phyloP scores from a whole-genome alignment of 2,797 vertebrate species.

The Perdix hodgsoniae region DNA sequence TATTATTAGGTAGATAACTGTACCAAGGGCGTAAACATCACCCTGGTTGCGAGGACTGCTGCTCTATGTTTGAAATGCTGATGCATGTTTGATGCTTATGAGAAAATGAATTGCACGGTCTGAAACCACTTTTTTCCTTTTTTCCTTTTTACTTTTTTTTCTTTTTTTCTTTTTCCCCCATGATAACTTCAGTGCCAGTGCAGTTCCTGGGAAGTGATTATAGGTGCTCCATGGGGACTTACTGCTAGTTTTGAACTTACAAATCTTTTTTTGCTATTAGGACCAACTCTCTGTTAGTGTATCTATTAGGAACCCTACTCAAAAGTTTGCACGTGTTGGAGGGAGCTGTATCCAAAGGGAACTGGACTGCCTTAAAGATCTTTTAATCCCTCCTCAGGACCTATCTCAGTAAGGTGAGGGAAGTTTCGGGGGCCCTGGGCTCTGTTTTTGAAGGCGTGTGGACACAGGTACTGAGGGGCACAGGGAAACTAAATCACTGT shows the following conservation, averaged over 20 bases:
- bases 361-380: neutral
- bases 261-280: neutral
- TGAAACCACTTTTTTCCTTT: neutral
- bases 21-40: conserved; percentile 59
- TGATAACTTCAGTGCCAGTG: neutral
- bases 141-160: neutral
- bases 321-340: rapidly evolving
- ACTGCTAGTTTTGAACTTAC: neutral
- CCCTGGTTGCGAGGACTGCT: neutral
- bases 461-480: neutral
- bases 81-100: neutral
- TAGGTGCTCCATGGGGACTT: neutral
- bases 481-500: rapidly evolving
- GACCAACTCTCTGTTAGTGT: neutral
- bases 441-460: neutral
- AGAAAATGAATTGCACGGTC: neutral
- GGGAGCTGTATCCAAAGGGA: neutral
- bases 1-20: conserved; percentile 72
- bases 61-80: conserved; percentile 29
- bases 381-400: neutral
- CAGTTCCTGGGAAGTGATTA: neutral
- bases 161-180: neutral
- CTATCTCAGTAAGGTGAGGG: neutral
- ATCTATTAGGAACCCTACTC: neutral
- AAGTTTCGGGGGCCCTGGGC: neutral